These are phyloP conservation scores for Channa argus DNA, from an alignment of 2,113 vertebrate species.

Conservation along the genomic window DNA sequence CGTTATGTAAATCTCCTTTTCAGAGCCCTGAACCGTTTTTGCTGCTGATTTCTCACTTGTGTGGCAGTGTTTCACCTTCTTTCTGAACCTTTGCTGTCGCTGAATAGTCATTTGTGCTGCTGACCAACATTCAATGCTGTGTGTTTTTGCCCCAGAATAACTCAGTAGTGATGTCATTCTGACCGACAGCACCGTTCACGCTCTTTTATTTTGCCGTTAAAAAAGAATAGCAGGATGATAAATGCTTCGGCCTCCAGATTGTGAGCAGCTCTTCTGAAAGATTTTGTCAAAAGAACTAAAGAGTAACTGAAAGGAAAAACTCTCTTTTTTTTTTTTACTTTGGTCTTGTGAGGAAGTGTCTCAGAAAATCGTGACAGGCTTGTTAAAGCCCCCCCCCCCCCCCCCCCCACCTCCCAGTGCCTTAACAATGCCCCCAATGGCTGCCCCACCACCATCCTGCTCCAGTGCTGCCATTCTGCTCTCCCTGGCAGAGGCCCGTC, in stretches of 20 bases:
- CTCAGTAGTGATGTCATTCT: conserved; percentile 55
- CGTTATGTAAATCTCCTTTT: conserved; percentile 33
- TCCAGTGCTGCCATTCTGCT: conserved; percentile 28
- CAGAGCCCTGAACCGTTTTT: not conserved
- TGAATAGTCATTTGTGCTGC: conserved; percentile 27
- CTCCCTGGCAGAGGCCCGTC: conserved; percentile 31
- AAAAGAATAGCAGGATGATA: conserved; percentile 41
- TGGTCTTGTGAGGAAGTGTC: conserved; percentile 45
- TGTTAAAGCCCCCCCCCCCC: conserved; percentile 53
- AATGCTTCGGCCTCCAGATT: conserved; percentile 44
- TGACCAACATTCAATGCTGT: conserved; percentile 9
- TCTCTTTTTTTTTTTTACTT: conserved; percentile 18
- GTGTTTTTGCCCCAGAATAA: conserved; percentile 39
- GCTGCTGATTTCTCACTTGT: too few relatives aligned
- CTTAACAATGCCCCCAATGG: conserved; percentile 39
- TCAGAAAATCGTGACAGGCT: conserved; percentile 68
- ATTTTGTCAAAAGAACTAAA: conserved; percentile 55
- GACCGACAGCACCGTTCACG: conserved; percentile 11
- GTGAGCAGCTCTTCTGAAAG: conserved; percentile 35
- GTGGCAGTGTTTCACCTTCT: conserved; percentile 17
- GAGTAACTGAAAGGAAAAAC: conserved; percentile 31
- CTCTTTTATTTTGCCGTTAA: conserved; percentile 20
- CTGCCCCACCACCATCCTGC: conserved; percentile 19
- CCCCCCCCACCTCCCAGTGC: too few relatives aligned
- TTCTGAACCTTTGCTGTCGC: conserved; percentile 8